Conservation (phyloP, 1,140 invertebrate genomes). For the Contarinia nasturtii region DNA sequence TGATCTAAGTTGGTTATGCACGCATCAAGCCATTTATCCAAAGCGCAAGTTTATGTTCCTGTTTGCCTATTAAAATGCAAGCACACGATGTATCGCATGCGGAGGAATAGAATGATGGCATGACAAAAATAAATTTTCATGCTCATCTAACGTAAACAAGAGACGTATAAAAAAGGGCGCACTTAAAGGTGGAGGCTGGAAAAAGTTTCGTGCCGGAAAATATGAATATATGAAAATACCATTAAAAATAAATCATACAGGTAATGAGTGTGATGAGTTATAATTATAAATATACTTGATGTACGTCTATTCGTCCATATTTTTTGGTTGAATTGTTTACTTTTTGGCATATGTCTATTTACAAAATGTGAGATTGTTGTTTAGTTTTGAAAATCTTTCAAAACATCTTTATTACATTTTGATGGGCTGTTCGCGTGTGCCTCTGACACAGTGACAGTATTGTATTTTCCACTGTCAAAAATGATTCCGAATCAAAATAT, state of each 20-base stretch:
- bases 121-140: conserved; percentile 19
- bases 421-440: neutral
- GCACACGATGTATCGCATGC: conserved; percentile 1
- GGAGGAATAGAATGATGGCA: conserved; percentile 8
- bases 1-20: too few species aligned
- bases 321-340: too few species aligned
- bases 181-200: too few species aligned
- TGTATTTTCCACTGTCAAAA: conserved; percentile 8
- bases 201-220: too few species aligned
- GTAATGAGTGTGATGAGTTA: too few species aligned
- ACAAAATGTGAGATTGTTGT: neutral
- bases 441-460: conserved; percentile 13
- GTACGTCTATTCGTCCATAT: too few species aligned
- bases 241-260: too few species aligned
- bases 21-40: too few species aligned
- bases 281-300: too few species aligned
- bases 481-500: conserved; percentile 1
- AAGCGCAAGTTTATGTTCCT: too few species aligned
- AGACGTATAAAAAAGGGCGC: neutral
- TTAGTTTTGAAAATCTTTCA: conserved; percentile 4
- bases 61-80: conserved; percentile 18
- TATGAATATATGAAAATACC: too few species aligned
- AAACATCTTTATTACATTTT: conserved; percentile 14
- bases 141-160: conserved; percentile 12
- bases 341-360: too few species aligned